A percentile compares a stretch with the other conserved stretches of the same genome.
Evolutionary conservation across 2,113 vertebrate genomes (phyloP).

Genomic region (Amblyopsis rosae): DNA sequence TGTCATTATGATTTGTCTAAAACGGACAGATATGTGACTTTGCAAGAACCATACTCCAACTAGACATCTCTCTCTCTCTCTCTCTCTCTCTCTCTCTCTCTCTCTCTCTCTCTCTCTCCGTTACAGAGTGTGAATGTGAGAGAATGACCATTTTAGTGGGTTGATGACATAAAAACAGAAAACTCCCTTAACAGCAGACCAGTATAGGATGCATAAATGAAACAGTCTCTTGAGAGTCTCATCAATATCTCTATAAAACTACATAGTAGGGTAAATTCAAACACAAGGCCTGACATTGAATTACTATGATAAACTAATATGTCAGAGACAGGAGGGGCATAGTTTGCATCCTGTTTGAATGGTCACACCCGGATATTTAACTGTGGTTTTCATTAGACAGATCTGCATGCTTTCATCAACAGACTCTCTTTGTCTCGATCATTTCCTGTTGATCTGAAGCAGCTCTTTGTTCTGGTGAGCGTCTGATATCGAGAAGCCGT

Average conservation of each 20-base stretch:
- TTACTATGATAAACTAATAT: too few species aligned
- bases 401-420: slow-evolving; percentile 59
- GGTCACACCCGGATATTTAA: slow-evolving; percentile 15
- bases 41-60: slow-evolving; percentile 23
- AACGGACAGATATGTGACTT: slow-evolving; percentile 28
- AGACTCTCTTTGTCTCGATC: slow-evolving; percentile 64
- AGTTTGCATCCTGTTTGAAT: slow-evolving; percentile 38
- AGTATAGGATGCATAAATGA: too few species aligned
- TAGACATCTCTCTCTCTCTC: background rate
- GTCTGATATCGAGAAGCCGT: slow-evolving; percentile 51
- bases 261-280: background rate
- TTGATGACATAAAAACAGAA: too few species aligned
- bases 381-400: slow-evolving; percentile 47
- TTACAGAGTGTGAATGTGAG: slow-evolving; percentile 7
- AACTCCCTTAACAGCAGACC: too few species aligned
- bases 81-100: background rate
- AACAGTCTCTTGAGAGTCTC: too few species aligned
- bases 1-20: slow-evolving; percentile 46
- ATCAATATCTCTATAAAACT: too few species aligned
- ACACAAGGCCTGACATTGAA: too few species aligned
- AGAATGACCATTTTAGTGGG: background rate
- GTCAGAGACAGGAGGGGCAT: background rate
- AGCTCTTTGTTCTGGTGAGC: slow-evolving; percentile 59
- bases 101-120: background rate
- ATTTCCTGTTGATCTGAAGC: slow-evolving; percentile 62